Base-by-base conservation (phyloP, 37 sponge, comb jelly and placozoan species). In the Theonella swinhoei region DNA sequence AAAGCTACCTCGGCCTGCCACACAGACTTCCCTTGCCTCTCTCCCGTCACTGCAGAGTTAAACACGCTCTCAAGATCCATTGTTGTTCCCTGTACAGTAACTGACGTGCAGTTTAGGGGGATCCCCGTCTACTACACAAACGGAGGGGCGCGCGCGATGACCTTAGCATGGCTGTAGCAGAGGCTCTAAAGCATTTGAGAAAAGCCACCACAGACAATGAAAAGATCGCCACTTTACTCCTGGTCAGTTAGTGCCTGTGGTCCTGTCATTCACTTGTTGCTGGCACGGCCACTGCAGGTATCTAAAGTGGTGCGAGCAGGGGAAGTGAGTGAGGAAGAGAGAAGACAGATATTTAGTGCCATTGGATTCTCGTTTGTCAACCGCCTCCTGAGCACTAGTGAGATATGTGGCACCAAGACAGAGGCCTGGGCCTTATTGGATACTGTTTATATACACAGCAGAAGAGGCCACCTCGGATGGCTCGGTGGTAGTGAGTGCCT, bases 351-450 rank as follows among this genome's bases (percentile, higher is more conserved):
- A 23, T 94, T 94, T 77, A 86, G 91, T 40, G 63, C 78, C 1
- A 72, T 94, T 26, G 95, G 95, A 0, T 94, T 94, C 69, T 62
- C 78, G 40, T 94, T 94, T 70, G 60, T 94, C 70, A 91, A 91
- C 62, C 54, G 95, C 22, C 80, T 94, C 28, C 85, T 94, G 8
- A 41, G 65, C 3, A 94, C 92, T 17, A 70, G 88, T 88, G 28
- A 47, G 59, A 17, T 19, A 3, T 28, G 17, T 77, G 8, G 25
- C 29, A 20, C 35, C 3, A 26, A 23, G 22, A 33, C 76, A 22
- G 17, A 9, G 33, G 22, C 14, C 4, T 32, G 24, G 0, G 34
- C 36, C 25, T 70, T 33, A 47, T 32, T 29, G 23, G 2, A 17
- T 32, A 72, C 34, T 63, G 34, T 62, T 22, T 17, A 39, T 20